phyloP scores from a whole-genome alignment of 1,140 invertebrate genomes.

The Linepithema humile region DNA sequence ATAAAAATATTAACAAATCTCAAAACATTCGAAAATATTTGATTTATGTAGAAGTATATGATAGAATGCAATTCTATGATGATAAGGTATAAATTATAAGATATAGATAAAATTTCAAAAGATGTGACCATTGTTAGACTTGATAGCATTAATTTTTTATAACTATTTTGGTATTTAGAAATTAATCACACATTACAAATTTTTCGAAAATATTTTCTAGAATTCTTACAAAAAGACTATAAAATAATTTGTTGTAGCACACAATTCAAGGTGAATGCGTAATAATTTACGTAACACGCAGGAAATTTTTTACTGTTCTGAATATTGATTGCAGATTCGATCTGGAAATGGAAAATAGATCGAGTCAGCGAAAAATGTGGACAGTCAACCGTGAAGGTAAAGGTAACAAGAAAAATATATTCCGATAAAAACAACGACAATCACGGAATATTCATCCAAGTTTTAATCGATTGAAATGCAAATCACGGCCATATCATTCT shows the following conservation, averaged over 20 bases:
- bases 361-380: slow-evolving; percentile 9
- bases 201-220: background rate
- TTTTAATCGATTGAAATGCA: background rate
- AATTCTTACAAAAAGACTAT: background rate
- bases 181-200: background rate
- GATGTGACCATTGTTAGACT: too few relatives aligned
- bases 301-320: slow-evolving; percentile 49
- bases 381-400: slow-evolving; percentile 50
- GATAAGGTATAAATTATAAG: background rate
- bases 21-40: background rate
- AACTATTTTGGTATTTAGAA: background rate
- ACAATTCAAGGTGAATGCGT: slow-evolving; percentile 38
- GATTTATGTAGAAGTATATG: background rate
- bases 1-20: slow-evolving; percentile 5
- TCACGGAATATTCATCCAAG: slow-evolving; percentile 18
- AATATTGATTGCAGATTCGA: slow-evolving; percentile 41
- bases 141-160: background rate
- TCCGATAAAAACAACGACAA: slow-evolving; percentile 5
- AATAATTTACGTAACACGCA: slow-evolving; percentile 53
- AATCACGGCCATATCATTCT: background rate
- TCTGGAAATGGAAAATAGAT: slow-evolving; percentile 34
- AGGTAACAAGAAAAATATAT: background rate
- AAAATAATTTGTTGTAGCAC: slow-evolving; percentile 35
- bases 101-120: too few relatives aligned
- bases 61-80: background rate